These are phyloP conservation scores for Galendromus occidentalis DNA, from an alignment of 1,140 invertebrate genomes.

Conservation along the genomic window DNA sequence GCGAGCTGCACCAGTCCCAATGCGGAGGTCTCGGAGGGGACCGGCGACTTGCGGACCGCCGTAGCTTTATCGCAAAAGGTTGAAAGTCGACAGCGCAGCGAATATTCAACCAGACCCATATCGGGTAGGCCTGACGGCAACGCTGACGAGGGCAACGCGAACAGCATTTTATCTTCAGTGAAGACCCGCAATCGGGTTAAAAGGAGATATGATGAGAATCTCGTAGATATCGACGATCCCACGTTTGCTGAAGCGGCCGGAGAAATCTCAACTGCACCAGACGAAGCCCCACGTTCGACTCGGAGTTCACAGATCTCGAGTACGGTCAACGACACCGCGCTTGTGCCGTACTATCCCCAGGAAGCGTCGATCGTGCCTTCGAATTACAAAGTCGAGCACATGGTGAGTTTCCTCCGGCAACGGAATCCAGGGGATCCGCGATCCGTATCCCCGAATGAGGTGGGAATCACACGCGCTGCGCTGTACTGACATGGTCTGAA, in stretches of 20 bases:
- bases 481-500: too few species aligned
- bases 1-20: too few species aligned
- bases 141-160: neutral
- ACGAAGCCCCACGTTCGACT: neutral
- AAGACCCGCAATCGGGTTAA: slow-evolving; percentile 5
- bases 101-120: too few species aligned
- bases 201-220: slow-evolving; percentile 3
- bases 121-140: too few species aligned
- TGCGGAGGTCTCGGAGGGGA: too few species aligned
- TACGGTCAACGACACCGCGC: neutral
- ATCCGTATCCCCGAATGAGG: too few species aligned
- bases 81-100: too few species aligned
- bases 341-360: neutral
- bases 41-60: too few species aligned
- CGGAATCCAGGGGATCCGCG: too few species aligned
- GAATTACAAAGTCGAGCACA: neutral
- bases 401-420: neutral
- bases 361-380: slow-evolving; percentile 7
- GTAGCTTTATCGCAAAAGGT: too few species aligned
- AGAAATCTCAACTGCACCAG: neutral
- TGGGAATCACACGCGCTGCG: too few species aligned
- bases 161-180: slow-evolving; percentile 4
- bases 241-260: slow-evolving; percentile 6
- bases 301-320: neutral
- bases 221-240: neutral